Evolutionary conservation across 2,888 invertebrate species (phyloP).

Genomic region (Carabus problematicus): DNA sequence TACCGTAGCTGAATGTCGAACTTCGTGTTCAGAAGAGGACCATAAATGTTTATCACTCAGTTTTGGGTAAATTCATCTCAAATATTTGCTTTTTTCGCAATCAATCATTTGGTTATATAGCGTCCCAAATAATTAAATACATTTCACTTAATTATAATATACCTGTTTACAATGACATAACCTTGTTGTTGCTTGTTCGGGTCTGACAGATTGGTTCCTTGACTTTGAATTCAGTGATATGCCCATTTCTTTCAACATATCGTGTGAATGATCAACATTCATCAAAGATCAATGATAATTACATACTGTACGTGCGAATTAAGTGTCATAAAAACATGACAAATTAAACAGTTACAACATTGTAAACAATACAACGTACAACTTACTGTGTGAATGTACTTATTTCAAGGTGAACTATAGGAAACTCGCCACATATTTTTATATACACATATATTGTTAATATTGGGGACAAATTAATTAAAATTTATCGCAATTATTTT

Average conservation of each 20-base stretch:
- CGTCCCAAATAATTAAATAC: not conserved
- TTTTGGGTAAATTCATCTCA: conserved; percentile 60
- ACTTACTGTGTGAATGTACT: conserved; percentile 6
- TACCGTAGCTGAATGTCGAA: conserved; percentile 61
- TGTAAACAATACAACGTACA: not conserved
- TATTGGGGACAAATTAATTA: too few species aligned
- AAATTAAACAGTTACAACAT: conserved; percentile 20
- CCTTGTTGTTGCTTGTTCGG: too few species aligned
- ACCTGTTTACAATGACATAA: too few species aligned
- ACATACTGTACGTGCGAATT: conserved; percentile 5
- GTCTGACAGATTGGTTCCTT: conserved; percentile 1
- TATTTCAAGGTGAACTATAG: not conserved
- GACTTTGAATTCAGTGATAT: conserved; percentile 4
- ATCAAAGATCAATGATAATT: conserved; percentile 25
- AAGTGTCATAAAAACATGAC: not conserved
- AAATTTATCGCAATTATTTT: not conserved
- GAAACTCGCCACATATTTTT: too few species aligned
- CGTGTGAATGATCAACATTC: conserved; percentile 14
- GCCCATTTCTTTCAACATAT: not conserved
- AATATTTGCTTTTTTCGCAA: not conserved
- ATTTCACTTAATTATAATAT: too few species aligned
- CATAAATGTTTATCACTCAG: conserved; percentile 61
- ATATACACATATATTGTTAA: too few species aligned
- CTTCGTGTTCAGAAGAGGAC: conserved; percentile 59
- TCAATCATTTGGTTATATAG: not conserved